phyloP scores from a whole-genome alignment of 2,888 invertebrate genomes.

The Drosophila mulleri region DNA sequence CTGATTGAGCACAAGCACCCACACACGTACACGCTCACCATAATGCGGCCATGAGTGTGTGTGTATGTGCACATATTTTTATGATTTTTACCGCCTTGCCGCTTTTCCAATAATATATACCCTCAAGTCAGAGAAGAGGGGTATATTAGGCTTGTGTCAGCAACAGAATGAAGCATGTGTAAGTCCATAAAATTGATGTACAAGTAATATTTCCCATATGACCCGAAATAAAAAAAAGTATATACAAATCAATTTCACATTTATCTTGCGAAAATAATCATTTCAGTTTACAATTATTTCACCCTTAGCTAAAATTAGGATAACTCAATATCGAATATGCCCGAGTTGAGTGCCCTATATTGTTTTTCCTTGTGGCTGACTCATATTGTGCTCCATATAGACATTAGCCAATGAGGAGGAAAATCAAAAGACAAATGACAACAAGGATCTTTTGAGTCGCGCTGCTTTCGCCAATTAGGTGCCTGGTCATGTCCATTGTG shows the following conservation, averaged over 20 bases:
- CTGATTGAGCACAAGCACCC: slow-evolving; percentile 68
- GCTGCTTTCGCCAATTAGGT: slow-evolving; percentile 65
- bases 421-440: slow-evolving; percentile 71
- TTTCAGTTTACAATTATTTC: too few relatives aligned
- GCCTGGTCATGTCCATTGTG: slow-evolving; percentile 67
- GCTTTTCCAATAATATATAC: slow-evolving; percentile 4
- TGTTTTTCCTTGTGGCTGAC: slow-evolving; percentile 23
- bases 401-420: slow-evolving; percentile 70
- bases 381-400: slow-evolving; percentile 41
- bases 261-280: too few relatives aligned
- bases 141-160: background rate
- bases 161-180: too few relatives aligned
- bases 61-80: slow-evolving; percentile 36
- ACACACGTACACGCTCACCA: background rate
- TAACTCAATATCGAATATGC: background rate
- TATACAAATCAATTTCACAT: too few relatives aligned
- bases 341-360: background rate
- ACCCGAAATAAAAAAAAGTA: too few relatives aligned
- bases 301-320: too few relatives aligned
- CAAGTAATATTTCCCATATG: too few relatives aligned
- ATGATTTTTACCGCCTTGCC: slow-evolving; percentile 45
- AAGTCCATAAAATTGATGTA: too few relatives aligned
- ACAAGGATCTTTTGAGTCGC: slow-evolving; percentile 30
- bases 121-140: background rate
- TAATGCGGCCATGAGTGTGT: slow-evolving; percentile 31